These are phyloP conservation scores for Drosophila nigricruria DNA, from an alignment of 2,888 invertebrate species.

Conservation along the genomic window DNA sequence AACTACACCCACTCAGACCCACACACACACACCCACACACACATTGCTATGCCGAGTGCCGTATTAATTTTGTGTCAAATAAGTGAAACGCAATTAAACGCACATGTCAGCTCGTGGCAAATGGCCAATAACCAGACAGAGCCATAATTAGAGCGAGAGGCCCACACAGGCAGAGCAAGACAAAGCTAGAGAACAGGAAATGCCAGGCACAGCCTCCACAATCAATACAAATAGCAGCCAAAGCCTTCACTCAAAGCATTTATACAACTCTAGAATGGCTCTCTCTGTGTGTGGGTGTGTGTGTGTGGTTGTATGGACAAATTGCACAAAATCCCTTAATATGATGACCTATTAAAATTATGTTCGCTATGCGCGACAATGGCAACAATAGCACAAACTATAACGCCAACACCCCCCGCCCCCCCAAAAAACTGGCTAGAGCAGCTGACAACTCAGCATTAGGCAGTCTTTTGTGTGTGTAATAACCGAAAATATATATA, in stretches of 20 bases:
- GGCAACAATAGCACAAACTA: slow-evolving; percentile 58
- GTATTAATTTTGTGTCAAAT: slow-evolving; percentile 82
- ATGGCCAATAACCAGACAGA: slow-evolving; percentile 68
- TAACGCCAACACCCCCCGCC: slow-evolving; percentile 4
- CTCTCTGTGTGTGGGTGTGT: not conserved
- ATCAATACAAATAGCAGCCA: slow-evolving; percentile 61
- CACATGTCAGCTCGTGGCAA: slow-evolving; percentile 77
- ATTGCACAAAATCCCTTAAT: slow-evolving; percentile 77
- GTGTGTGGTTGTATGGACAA: slow-evolving; percentile 38
- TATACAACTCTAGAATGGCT: slow-evolving; percentile 8
- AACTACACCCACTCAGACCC: not conserved
- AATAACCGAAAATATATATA: slow-evolving; percentile 12
- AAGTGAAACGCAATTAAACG: slow-evolving; percentile 82
- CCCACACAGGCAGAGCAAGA: not conserved
- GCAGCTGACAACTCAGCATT: slow-evolving; percentile 26
- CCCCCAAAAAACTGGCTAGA: not conserved
- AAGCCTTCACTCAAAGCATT: slow-evolving; percentile 41
- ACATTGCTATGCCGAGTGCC: slow-evolving; percentile 40
- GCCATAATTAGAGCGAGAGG: slow-evolving; percentile 11
- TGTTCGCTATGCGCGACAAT: slow-evolving; percentile 55
- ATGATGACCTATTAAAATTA: slow-evolving; percentile 82
- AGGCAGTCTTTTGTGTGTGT: slow-evolving; percentile 8
- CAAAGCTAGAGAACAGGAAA: not conserved
- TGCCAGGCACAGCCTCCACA: slow-evolving; percentile 34
- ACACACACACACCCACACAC: slow-evolving; percentile 1